phyloP scores from a whole-genome alignment of 2,797 vertebrate species.

The Sylvia borin region DNA sequence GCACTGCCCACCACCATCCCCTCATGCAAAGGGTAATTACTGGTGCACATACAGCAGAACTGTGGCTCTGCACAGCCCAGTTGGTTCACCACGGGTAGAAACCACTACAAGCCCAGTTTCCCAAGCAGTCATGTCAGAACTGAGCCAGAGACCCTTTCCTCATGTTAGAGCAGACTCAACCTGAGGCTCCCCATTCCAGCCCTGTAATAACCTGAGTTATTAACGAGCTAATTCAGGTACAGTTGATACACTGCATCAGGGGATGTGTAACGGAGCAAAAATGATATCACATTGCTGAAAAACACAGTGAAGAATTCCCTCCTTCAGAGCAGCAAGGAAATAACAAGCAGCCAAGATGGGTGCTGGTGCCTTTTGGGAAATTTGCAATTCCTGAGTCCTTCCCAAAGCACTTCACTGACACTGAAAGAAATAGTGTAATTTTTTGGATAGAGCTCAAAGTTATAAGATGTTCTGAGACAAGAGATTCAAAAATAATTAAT shows the following conservation, averaged over 20 bases:
- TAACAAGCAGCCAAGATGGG: not conserved
- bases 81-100: not conserved
- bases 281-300: fast-evolving
- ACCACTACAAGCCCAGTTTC: not conserved
- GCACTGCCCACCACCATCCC: not conserved
- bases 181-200: not conserved
- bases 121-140: not conserved
- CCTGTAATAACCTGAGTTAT: no score
- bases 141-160: not conserved
- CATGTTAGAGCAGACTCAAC: not conserved
- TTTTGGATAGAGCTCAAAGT: conserved; percentile 3
- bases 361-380: not conserved
- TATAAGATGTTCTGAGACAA: not conserved
- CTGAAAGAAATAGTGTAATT: not conserved
- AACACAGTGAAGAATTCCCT: not conserved
- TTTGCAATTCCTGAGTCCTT: not conserved
- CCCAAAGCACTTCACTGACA: not conserved
- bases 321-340: not conserved
- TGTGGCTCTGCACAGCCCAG: not conserved
- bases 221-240: not conserved
- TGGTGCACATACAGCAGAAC: not conserved
- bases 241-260: not conserved
- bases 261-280: not conserved
- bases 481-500: conserved; percentile 39
- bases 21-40: not conserved